Base-by-base conservation (phyloP, 2,888 invertebrate species). In the Stenotaenia linearis region DNA sequence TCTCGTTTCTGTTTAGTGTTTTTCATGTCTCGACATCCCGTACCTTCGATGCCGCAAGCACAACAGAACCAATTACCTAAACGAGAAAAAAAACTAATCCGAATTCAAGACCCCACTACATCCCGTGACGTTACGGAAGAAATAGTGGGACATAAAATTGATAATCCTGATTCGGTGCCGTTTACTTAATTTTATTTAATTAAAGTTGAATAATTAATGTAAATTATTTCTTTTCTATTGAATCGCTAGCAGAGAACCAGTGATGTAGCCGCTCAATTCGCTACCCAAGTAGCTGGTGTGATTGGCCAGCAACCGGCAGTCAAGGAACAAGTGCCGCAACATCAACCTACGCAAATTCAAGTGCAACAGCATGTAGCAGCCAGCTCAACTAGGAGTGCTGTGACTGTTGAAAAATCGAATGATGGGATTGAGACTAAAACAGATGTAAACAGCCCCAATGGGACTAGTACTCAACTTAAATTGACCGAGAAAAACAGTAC, bases 281-380 rank as follows among this genome's bases (percentile, higher is more conserved):
- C 81, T 0, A 74, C 79, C 21, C 80, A 81, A 79, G 81, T 81
- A 32, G 81, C 81, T 32, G 76, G 56, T 15, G 75, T 40, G 40
- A 40, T 30, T 28, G 77, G 37, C 21, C 21, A 23, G 5, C 32
- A 30, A 40, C 5, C 77, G 12, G 21, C 21, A 23, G 18, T n/a
- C 23, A 77, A 77, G 45, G 77, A 77, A 40, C 77, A 77, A 12
- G 1, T 40, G 77, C 77, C 21, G 40, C 77, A 69, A 69, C 69
- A 23, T 15, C 21, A 9, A 21, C 69, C 69, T 3, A 12, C 69
- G 69, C 69, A 23, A 18, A 12, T 28, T 25, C 69, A 23, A 23
- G 0, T 12, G 28, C 69, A 69, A 15, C 69, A 69, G 18, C 28
- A 28, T 21, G 15, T 30, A 30, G 30, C 75, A 15, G 25, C 32